A percentile compares a stretch with the other conserved stretches of the same genome.
phyloP scores from a whole-genome alignment of 1,140 invertebrate genomes.

The Drosophila albomicans region DNA sequence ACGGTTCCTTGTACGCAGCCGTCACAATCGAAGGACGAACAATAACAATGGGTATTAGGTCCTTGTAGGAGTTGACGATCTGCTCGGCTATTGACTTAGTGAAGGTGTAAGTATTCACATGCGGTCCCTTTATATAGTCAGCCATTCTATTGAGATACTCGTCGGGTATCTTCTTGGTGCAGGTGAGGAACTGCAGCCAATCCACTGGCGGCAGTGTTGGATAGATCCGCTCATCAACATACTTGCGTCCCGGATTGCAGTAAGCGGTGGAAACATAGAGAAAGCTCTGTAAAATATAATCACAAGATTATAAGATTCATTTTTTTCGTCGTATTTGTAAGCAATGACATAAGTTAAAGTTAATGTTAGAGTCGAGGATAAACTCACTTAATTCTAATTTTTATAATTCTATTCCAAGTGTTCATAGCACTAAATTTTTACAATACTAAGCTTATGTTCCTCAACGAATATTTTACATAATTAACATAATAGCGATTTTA shows the following conservation, averaged over 20 bases:
- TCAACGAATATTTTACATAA: no score
- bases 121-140: conserved; percentile 87
- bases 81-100: conserved; percentile 94
- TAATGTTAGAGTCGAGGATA: no score
- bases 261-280: conserved; percentile 96
- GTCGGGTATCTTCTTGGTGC: conserved; percentile 87
- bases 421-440: no score
- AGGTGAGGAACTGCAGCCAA: conserved; percentile 87
- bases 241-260: conserved; percentile 90
- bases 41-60: conserved; percentile 92
- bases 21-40: conserved; percentile 96
- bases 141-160: conserved; percentile 87
- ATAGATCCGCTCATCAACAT: conserved; percentile 91
- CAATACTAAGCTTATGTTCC: no score
- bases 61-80: conserved; percentile 88
- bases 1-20: conserved; percentile 90
- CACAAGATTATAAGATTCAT: not conserved
- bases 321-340: no score
- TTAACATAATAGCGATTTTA: no score
- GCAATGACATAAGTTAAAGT: no score
- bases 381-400: no score
- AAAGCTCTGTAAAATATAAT: conserved; percentile 87
- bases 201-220: conserved; percentile 87
- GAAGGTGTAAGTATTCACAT: conserved; percentile 95
- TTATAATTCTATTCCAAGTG: no score